Evolutionary conservation across 1,140 invertebrate species (phyloP).

Genomic region (Caenorhabditis tropicalis): DNA sequence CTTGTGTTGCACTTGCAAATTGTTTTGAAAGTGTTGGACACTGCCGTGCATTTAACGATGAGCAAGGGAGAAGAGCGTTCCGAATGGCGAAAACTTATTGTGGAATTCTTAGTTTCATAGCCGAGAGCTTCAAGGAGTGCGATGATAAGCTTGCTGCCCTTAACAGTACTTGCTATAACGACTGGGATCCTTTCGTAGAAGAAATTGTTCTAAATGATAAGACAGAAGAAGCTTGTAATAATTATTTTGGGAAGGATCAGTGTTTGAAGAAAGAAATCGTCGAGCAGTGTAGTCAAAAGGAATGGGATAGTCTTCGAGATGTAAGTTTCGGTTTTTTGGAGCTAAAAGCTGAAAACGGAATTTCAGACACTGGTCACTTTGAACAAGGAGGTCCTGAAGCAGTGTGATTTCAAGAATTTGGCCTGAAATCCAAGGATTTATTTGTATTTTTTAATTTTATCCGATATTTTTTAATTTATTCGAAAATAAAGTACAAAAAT

Average conservation of each 20-base stretch:
- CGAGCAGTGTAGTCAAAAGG: neutral
- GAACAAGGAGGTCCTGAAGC: neutral
- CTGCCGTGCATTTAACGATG: neutral
- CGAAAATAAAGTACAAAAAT: no score
- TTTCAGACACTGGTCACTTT: neutral
- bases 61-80: neutral
- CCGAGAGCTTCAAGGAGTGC: neutral
- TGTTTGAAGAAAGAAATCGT: neutral
- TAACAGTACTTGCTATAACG: neutral
- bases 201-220: neutral
- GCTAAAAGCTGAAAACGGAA: neutral
- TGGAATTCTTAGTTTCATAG: neutral
- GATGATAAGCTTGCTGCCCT: neutral
- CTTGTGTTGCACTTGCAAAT: neutral
- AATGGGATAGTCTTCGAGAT: neutral
- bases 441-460: neutral
- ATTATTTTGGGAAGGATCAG: neutral
- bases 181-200: neutral
- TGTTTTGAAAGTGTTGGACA: neutral
- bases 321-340: neutral
- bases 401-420: neutral
- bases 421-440: neutral
- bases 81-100: neutral
- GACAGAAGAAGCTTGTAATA: neutral
- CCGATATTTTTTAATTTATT: no score